Conservation (phyloP, 2,797 vertebrate genomes). For the Neosalanx taihuensis region DNA sequence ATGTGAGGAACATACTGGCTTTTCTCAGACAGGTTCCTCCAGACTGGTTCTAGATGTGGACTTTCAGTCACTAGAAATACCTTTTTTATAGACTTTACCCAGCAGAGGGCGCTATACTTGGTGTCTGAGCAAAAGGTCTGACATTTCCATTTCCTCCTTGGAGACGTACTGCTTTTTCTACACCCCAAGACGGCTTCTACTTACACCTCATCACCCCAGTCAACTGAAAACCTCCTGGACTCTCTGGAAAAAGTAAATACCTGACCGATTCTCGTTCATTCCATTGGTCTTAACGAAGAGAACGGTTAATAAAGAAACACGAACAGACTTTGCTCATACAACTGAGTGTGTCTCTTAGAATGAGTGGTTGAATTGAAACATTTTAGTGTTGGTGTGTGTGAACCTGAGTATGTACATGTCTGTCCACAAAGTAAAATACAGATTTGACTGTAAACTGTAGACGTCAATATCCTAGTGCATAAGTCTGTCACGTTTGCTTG, state of each 20-base stretch:
- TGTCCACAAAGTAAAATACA: no score
- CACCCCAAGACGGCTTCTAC: constrained; percentile 59
- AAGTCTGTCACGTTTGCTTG: no score
- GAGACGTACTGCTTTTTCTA: constrained; percentile 62
- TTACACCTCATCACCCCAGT: constrained; percentile 55
- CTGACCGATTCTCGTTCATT: constrained; percentile 76
- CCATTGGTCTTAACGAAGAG: constrained; percentile 83
- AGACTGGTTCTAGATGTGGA: constrained; percentile 44
- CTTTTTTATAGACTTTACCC: constrained; percentile 32
- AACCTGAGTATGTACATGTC: no score
- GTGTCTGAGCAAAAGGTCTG: constrained; percentile 58
- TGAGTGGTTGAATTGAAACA: constrained; percentile 10
- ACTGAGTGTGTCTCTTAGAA: constrained; percentile 45
- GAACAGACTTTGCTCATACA: constrained; percentile 77
- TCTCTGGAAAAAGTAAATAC: constrained; percentile 73
- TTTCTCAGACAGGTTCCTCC: constrained; percentile 48
- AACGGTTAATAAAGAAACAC: constrained; percentile 74
- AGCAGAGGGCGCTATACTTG: constrained; percentile 37
- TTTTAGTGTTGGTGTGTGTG: neutral
- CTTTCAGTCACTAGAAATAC: constrained; percentile 34
- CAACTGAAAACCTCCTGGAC: constrained; percentile 66
- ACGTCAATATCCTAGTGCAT: no score
- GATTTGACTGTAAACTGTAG: no score
- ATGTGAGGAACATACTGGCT: constrained; percentile 47
- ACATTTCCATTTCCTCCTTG: constrained; percentile 37